Evolutionary conservation across 1,140 invertebrate species (phyloP), one percentile per base, ranked within the genome.

Genomic region (Monochamus saltuarius): DNA sequence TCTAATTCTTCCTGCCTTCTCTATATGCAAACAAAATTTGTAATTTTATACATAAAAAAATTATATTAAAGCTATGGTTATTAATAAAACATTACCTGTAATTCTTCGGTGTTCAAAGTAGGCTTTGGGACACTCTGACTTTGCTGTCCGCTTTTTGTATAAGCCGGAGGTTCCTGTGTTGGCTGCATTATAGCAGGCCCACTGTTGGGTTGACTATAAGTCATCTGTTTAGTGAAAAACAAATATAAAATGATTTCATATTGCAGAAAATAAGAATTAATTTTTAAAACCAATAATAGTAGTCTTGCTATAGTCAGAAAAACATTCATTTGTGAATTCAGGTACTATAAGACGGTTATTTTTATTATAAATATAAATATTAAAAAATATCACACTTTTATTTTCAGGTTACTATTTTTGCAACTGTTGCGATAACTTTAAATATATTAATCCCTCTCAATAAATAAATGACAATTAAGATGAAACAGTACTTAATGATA

Each of bases 1-100:
- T 95, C 91, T 57, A 94, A 78, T 75, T 94, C 90, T 76, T 94
- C 90, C 80, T 92, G 89, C 55, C 88, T 82, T 69, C 85, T 83
- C 87, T 91, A 78, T 38, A 64, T 54, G 51, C 13, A 56, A 56
- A 52, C 6, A 51, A 59, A 51, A 16, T 9, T 13, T 29, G 6
- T 29, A 29, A 3, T 29, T 29, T 34, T n/a, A n/a, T n/a, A n/a
- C 14, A 19, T 39, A 29, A 10, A 14, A 14, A 59, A 16, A 45
- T 17, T 3, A 2, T 6, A 29, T 29, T 29, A 2, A 29, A 2
- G 22, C 6, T 29, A n/a, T n/a, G n/a, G n/a, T n/a, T n/a, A n/a
- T n/a, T n/a, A 34, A 51, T 2, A 42, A 55, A 45, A 38, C 19
- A 43, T 66, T 71, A 87, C 86, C 79, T 89, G 86, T 61, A 91